Evolutionary conservation across 2,113 vertebrate genomes (phyloP).

Genomic region (Toxotes chatareus): DNA sequence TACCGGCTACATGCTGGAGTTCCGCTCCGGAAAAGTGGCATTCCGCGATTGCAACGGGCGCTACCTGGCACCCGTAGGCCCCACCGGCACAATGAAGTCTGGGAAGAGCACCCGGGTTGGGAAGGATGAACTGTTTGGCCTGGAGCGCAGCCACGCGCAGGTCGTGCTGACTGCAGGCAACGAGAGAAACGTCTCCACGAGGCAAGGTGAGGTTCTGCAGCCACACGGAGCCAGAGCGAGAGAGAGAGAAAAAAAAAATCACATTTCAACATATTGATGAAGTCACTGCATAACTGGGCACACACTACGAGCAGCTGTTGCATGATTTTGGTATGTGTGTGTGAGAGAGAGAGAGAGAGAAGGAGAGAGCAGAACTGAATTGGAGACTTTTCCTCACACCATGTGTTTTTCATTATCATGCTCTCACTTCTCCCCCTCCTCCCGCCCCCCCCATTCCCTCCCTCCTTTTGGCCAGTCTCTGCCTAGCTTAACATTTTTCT

Average conservation of each 20-base stretch:
- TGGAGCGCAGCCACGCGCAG: conserved; percentile 96
- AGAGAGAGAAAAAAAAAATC: not conserved
- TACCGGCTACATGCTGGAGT: conserved; percentile 94
- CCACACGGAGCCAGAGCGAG: conserved; percentile 10
- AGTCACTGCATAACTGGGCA: conserved; percentile 43
- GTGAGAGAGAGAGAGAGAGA: not conserved
- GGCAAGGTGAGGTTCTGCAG: conserved; percentile 88
- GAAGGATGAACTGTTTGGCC: conserved; percentile 95
- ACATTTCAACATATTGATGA: conserved; percentile 3
- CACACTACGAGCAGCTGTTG: conserved; percentile 50
- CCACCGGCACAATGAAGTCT: conserved; percentile 92
- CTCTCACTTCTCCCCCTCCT: conserved; percentile 3
- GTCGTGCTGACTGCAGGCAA: conserved; percentile 93
- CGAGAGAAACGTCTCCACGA: conserved; percentile 93
- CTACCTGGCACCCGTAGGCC: conserved; percentile 92
- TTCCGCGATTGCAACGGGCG: conserved; percentile 92
- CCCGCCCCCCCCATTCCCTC: not conserved
- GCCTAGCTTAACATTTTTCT: conserved; percentile 63
- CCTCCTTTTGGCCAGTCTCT: conserved; percentile 27
- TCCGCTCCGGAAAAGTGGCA: conserved; percentile 93
- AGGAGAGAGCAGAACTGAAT: conserved; percentile 15
- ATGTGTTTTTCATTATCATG: conserved; percentile 76
- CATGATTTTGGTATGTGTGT: conserved; percentile 6
- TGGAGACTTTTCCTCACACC: conserved; percentile 37
- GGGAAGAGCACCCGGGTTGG: conserved; percentile 89